phyloP scores from a whole-genome alignment of 2,888 invertebrate genomes.

The Encarsia formosa region DNA sequence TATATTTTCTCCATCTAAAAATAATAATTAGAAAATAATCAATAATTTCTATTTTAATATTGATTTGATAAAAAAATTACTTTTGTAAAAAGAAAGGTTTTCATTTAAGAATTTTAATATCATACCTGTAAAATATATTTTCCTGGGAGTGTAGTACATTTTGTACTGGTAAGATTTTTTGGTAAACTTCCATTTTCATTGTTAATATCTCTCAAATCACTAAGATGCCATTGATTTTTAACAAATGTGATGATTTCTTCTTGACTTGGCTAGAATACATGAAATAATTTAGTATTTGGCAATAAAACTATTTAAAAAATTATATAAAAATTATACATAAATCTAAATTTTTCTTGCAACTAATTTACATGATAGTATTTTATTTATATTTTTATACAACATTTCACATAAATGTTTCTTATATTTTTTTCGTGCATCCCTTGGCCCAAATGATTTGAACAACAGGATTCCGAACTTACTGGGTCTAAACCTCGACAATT shows the following conservation, averaged over 20 bases:
- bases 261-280: constrained; percentile 39
- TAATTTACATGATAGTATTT: no score
- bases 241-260: constrained; percentile 58
- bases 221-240: constrained; percentile 64
- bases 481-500: no score
- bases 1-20: constrained; percentile 48
- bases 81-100: constrained; percentile 2
- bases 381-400: no score
- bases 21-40: constrained; percentile 10
- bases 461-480: no score
- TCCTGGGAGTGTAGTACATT: constrained; percentile 54
- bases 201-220: constrained; percentile 61
- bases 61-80: neutral
- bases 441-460: no score
- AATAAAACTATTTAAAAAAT: neutral
- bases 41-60: neutral
- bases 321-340: neutral
- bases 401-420: no score
- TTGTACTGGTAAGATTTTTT: constrained; percentile 52
- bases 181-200: constrained; percentile 61
- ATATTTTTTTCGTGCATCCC: no score
- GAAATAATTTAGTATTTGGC: constrained; percentile 1
- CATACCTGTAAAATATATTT: constrained; percentile 61
- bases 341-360: no score
- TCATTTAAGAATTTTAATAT: neutral